Conservation (phyloP, 2,113 vertebrate species). For the Pygoscelis adeliae region DNA sequence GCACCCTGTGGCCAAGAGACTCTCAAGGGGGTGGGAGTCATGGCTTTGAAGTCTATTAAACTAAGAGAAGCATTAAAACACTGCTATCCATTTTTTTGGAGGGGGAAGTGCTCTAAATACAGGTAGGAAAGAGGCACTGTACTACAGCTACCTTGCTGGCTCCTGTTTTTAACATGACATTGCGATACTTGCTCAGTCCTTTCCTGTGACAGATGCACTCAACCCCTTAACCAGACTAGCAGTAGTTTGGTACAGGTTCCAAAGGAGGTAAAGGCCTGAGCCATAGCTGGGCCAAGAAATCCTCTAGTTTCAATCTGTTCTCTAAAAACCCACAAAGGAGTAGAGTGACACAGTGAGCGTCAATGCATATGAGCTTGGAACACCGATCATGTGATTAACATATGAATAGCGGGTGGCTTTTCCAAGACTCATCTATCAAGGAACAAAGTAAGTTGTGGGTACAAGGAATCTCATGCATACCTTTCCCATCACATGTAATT, state of each 20-base stretch:
- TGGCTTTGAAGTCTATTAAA: not conserved
- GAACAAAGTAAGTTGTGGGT: not conserved
- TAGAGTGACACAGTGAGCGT: too few species aligned
- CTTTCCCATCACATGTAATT: not conserved
- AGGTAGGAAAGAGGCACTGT: not conserved
- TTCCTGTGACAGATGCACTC: not conserved
- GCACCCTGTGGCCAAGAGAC: not conserved
- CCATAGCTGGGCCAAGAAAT: too few species aligned
- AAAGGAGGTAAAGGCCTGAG: not conserved
- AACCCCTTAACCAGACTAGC: not conserved
- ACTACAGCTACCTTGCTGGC: not conserved
- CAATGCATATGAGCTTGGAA: not conserved
- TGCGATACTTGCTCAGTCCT: not conserved
- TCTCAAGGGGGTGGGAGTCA: not conserved
- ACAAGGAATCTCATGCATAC: not conserved
- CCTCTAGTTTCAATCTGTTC: not conserved
- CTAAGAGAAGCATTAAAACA: not conserved
- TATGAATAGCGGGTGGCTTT: not conserved
- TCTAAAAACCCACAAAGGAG: too few species aligned
- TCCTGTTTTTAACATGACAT: not conserved
- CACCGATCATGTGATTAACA: rapidly evolving
- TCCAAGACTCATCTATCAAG: not conserved
- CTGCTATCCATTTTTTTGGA: not conserved
- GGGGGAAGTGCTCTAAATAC: not conserved
- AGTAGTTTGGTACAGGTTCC: not conserved